These are phyloP conservation scores for Lithobates pipiens DNA, from an alignment of 2,797 vertebrate genomes.

Conservation along the genomic window DNA sequence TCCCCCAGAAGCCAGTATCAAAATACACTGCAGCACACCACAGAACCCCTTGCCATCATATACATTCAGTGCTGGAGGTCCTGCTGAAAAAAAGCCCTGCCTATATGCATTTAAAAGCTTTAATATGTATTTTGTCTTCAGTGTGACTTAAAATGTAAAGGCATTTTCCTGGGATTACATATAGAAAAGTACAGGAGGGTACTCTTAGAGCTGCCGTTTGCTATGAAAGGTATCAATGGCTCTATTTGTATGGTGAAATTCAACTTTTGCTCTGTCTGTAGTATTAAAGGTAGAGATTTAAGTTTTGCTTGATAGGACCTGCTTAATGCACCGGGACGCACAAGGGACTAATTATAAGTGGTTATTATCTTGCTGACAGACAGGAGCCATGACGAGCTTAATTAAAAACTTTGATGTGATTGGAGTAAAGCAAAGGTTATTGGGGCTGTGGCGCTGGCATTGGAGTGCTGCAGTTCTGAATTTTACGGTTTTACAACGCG, in stretches of 20 bases:
- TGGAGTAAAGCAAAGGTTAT: slow-evolving; percentile 36
- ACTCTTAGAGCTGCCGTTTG: neutral
- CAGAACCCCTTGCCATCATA: too few relatives aligned
- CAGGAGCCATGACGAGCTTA: slow-evolving; percentile 15
- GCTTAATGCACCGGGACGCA: neutral
- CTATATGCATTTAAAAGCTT: too few relatives aligned
- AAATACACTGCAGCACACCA: too few relatives aligned
- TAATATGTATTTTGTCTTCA: too few relatives aligned
- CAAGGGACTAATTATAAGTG: slow-evolving; percentile 16
- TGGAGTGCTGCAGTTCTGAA: neutral
- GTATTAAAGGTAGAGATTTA: neutral
- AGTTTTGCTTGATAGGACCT: neutral
- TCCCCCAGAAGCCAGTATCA: too few relatives aligned
- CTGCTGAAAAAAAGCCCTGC: too few relatives aligned
- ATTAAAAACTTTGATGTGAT: slow-evolving; percentile 21
- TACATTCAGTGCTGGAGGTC: too few relatives aligned
- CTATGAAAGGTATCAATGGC: neutral
- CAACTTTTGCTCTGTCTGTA: neutral
- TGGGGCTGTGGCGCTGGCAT: neutral
- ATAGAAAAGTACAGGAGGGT: neutral
- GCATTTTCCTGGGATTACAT: neutral
- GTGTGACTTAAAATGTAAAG: too few relatives aligned
- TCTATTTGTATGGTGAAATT: neutral
- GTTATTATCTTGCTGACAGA: slow-evolving; percentile 5
- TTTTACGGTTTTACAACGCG: neutral